A percentile compares a stretch with the other conserved stretches of the same genome.
Conservation (phyloP, 2,888 invertebrate genomes). For the Tiphia femorata region DNA sequence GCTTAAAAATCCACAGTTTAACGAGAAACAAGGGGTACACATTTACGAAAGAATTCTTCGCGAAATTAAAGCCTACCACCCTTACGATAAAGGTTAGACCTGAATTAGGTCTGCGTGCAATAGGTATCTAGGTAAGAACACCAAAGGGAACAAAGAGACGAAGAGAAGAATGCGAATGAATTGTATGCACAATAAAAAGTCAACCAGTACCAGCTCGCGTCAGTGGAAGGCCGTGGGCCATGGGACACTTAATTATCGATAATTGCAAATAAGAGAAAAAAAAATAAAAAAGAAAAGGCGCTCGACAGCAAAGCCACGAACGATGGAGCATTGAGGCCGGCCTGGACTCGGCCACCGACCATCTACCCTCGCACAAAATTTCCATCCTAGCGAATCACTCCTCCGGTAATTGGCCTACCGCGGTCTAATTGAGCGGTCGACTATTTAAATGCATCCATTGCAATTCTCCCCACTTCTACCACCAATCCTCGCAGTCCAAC, state of each 20-base stretch:
- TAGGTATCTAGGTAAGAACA: neutral
- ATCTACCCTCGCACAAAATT: conserved; percentile 23
- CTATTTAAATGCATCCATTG: conserved; percentile 27
- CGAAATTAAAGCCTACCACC: no score
- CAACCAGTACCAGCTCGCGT: no score
- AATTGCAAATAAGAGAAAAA: conserved; percentile 50
- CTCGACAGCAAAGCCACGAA: conserved; percentile 3
- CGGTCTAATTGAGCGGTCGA: conserved; percentile 42
- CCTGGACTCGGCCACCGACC: neutral
- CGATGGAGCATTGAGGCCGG: neutral
- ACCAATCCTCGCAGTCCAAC: neutral
- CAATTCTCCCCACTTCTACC: conserved; percentile 4
- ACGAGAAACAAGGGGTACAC: no score
- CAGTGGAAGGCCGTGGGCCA: conserved; percentile 2
- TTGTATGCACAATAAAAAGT: no score
- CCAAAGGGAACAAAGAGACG: neutral
- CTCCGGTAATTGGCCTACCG: conserved; percentile 46
- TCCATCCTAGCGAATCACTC: conserved; percentile 35
- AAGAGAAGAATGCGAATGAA: no score
- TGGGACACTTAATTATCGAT: conserved; percentile 43
- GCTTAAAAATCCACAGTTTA: no score
- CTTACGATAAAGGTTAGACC: no score
- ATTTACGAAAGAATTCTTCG: no score
- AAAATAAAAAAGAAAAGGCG: neutral
- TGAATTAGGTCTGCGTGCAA: no score